A percentile compares a stretch with the other conserved stretches of the same genome.
phyloP scores from a whole-genome alignment of 2,113 vertebrate species.

The Colaptes auratus region DNA sequence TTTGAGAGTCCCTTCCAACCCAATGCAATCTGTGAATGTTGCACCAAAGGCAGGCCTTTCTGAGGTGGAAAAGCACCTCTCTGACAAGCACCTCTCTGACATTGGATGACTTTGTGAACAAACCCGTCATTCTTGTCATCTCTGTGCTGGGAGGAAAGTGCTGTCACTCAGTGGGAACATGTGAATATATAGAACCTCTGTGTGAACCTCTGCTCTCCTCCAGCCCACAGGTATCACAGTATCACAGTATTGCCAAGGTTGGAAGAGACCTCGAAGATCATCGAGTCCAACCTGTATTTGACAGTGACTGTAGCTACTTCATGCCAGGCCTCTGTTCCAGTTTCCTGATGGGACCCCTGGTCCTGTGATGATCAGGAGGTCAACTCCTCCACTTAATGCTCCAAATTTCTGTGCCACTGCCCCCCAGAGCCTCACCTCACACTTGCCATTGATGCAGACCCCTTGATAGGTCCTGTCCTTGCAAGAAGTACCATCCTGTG shows the following conservation, averaged over 20 bases:
- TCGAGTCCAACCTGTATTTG: too few relatives aligned
- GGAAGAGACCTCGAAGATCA: too few relatives aligned
- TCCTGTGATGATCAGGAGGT: background rate
- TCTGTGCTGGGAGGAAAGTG: background rate
- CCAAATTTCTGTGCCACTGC: background rate
- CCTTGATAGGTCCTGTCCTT: slow-evolving; percentile 83
- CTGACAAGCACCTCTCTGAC: background rate
- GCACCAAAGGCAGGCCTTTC: background rate
- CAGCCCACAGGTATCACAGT: background rate
- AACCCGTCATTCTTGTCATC: background rate
- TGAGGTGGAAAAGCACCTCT: background rate
- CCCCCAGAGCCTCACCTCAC: slow-evolving; percentile 80
- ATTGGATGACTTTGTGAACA: background rate
- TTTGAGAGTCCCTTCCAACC: too few relatives aligned
- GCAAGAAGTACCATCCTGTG: slow-evolving; percentile 89
- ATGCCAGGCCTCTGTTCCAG: background rate
- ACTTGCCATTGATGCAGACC: slow-evolving; percentile 87
- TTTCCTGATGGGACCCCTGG: background rate
- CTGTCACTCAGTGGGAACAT: background rate
- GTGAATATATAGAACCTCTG: background rate
- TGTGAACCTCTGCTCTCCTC: background rate
- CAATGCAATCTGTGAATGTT: background rate
- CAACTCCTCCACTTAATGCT: background rate
- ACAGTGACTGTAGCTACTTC: background rate
- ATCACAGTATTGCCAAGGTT: too few relatives aligned